phyloP scores from a whole-genome alignment of 53 echinoderm and acorn worm species.

The Antedon mediterranea region DNA sequence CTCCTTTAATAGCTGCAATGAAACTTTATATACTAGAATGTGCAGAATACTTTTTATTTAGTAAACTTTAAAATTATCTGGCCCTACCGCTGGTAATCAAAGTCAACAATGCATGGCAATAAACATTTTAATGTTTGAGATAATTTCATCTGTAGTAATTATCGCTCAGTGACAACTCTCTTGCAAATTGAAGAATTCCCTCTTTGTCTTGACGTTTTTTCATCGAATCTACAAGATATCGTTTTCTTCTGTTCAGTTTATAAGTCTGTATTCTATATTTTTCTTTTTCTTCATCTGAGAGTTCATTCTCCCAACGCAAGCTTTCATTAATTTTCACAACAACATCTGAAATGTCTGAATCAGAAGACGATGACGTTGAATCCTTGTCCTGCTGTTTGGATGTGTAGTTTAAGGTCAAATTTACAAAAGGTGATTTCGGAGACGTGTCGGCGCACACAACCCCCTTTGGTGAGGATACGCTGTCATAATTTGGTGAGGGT shows the following conservation, averaged over 20 bases:
- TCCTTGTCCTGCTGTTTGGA: background rate
- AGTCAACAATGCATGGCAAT: too few species aligned
- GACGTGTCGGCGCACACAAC: too few species aligned
- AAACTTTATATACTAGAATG: too few species aligned
- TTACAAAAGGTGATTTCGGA: background rate
- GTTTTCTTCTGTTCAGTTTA: conserved; percentile 80
- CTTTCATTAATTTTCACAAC: conserved; percentile 50
- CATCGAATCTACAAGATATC: conserved; percentile 70
- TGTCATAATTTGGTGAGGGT: background rate
- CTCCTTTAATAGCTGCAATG: too few species aligned
- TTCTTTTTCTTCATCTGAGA: conserved; percentile 68
- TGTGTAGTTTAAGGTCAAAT: background rate
- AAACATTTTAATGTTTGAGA: too few species aligned
- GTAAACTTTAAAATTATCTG: too few species aligned
- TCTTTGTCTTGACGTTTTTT: conserved; percentile 72
- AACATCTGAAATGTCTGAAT: conserved; percentile 27
- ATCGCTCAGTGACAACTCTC: conserved; percentile 40
- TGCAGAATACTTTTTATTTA: too few species aligned
- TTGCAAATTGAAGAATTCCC: conserved; percentile 63
- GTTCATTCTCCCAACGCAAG: conserved; percentile 65
- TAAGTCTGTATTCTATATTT: conserved; percentile 58
- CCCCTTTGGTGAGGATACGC: background rate
- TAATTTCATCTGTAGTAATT: background rate
- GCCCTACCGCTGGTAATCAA: too few species aligned
- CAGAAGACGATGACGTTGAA: conserved; percentile 15